phyloP scores from a whole-genome alignment of 2,113 vertebrate species.

The Hiodon alosoides region DNA sequence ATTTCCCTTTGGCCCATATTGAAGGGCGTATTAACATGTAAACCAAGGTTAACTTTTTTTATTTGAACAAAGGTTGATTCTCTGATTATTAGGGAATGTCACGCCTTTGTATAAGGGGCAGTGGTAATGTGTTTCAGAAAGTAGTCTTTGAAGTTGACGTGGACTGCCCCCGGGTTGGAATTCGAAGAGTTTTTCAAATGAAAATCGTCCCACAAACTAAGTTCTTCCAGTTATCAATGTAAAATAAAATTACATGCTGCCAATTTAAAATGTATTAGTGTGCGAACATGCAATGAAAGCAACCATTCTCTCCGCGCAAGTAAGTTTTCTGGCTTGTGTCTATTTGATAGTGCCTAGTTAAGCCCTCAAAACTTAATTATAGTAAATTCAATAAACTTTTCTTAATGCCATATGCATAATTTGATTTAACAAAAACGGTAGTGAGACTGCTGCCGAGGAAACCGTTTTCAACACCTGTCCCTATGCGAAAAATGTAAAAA shows the following conservation, averaged over 20 bases:
- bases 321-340: not conserved
- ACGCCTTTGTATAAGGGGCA: too few species aligned
- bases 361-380: not conserved
- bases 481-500: too few species aligned
- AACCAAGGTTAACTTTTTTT: too few species aligned
- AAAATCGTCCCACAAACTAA: not conserved
- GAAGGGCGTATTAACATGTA: too few species aligned
- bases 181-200: not conserved
- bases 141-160: not conserved
- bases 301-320: not conserved
- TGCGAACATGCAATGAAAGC: not conserved
- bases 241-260: not conserved
- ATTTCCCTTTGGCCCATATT: too few species aligned
- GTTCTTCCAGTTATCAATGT: too few species aligned
- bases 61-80: too few species aligned
- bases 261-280: not conserved
- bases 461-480: not conserved
- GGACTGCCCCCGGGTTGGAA: not conserved
- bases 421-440: not conserved
- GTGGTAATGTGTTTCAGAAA: not conserved
- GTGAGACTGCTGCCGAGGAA: not conserved
- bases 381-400: constrained; percentile 8
- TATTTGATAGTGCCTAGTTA: constrained; percentile 1
- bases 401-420: not conserved
- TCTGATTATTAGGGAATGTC: too few species aligned